Evolutionary conservation across 2,888 invertebrate genomes (phyloP), one percentile per base, ranked within the genome.

Genomic region (Calameuta filiformis): DNA sequence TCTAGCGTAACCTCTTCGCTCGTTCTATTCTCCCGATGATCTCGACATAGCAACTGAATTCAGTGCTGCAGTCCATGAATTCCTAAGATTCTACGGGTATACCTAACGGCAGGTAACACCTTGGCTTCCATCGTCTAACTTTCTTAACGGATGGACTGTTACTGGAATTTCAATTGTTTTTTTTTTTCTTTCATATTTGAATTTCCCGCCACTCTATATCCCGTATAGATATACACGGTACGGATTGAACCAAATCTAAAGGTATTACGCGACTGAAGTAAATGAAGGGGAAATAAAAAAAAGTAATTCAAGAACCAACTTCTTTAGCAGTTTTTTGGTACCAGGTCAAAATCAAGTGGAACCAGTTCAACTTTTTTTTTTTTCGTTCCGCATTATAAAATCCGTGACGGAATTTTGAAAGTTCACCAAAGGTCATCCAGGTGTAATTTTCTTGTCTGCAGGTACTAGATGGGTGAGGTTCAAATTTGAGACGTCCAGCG

Each of bases 41-140:
- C 77, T 81, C 86, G 87, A 89, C 89, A 90, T 89, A 89, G 89
- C 89, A 87, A 87, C 89, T 90, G 90, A 90, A 90, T 90, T 90
- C 88, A 87, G 88, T 89, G 86, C 88, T 88, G 89, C 90, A 86
- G 86, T 89, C 87, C 89, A 85, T 83, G 88, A 86, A 90, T 90
- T 89, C 89, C 87, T 86, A 85, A 87, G 88, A 89, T 88, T 89
- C 88, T 87, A 87, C 84, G 82, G 80, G 83, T 83, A 80, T 84
- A 85, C 82, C 85, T 84, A 85, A 85, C 81, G 83, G 81, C 79
- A 75, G 79, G 23, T 56, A 56, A 23, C 40, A n/a, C 78, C 12
- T 35, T 37, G 68, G 12, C 73, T n/a, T 73, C 76, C 71, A 9
- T 4, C 71, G 15, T 4, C 71, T 31, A 31, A 71, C 33, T 11